Base-by-base conservation (phyloP, 2,113 vertebrate species). In the Solea solea region DNA sequence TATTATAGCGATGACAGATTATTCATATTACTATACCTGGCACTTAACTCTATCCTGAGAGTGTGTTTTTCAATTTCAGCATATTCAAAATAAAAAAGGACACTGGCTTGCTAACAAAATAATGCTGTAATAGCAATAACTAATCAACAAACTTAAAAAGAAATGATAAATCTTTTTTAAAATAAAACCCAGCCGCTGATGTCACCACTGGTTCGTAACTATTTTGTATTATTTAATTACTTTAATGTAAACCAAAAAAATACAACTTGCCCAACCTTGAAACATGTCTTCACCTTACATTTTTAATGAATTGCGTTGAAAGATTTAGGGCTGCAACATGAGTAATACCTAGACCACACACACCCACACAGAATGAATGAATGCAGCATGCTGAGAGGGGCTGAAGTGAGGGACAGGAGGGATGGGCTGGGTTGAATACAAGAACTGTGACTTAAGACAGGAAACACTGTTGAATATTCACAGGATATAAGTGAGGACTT, bases 341-440 rank as follows among this genome's bases (percentile, higher is more conserved):
- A 44, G n/a, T 39, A 56, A 39, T 44, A 8, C 7, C 40, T 7
- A 7, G n/a, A 44, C 40, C 40, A 58, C 63, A 63, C 61, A 87
- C 73, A 75, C 85, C 89, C 89, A 93, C 68, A 70, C 44, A 5
- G 9, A 5, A 92, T 94, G 51, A 93, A 94, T 93, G 84, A 94
- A 80, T 78, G 71, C 70, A 45, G 62, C 87, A 81, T 89, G 85
- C 87, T 90, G 90, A 79, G 90, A 86, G 54, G 64, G 62, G 77
- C 45, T 42, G 80, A 56, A 64, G 56, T 78, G 56, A 52, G n/a
- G 25, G 11, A 71, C 69, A 53, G 75, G 62, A 56, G 40, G 16
- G 16, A 80, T 45, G 59, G 77, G 54, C 10, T 14, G 64, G 48
- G 15, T 52, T 76, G 65, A 78, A 84, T 65, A 90, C 83, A 86